A percentile compares a stretch with the other conserved stretches of the same genome.
Conservation (phyloP, 2,888 invertebrate species). For the Erynnis tages region DNA sequence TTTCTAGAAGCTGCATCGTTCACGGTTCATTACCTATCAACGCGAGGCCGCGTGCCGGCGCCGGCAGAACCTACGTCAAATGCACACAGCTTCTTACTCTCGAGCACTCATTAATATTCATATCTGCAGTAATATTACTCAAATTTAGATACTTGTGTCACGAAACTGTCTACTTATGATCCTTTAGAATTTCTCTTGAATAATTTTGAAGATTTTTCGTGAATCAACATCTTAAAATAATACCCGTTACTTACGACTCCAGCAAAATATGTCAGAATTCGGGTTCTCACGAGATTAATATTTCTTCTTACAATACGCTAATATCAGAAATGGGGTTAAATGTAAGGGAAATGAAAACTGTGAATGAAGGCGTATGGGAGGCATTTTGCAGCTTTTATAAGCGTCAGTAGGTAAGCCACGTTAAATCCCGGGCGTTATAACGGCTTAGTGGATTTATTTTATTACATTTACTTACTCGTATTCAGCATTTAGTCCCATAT, state of each 20-base stretch:
- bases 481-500: conserved; percentile 54
- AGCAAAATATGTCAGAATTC: background rate
- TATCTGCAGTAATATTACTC: conserved; percentile 38
- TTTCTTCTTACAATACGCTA: conserved; percentile 30
- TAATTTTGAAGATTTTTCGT: background rate
- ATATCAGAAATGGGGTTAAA: conserved; percentile 32
- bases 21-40: conserved; percentile 56
- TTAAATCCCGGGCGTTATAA: conserved; percentile 58
- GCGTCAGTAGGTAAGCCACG: conserved; percentile 63
- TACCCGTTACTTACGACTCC: background rate
- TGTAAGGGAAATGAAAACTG: conserved; percentile 35
- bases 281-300: conserved; percentile 17
- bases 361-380: conserved; percentile 44
- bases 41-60: conserved; percentile 26
- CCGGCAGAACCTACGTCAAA: conserved; percentile 26
- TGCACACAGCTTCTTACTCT: conserved; percentile 34
- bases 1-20: conserved; percentile 50
- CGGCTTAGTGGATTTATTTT: conserved; percentile 69
- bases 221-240: conserved; percentile 1
- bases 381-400: conserved; percentile 57
- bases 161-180: too few species aligned
- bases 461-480: conserved; percentile 71
- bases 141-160: conserved; percentile 14
- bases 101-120: conserved; percentile 51
- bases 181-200: too few species aligned